Evolutionary conservation across 2,888 invertebrate genomes (phyloP).

Genomic region (Fragum fragum): DNA sequence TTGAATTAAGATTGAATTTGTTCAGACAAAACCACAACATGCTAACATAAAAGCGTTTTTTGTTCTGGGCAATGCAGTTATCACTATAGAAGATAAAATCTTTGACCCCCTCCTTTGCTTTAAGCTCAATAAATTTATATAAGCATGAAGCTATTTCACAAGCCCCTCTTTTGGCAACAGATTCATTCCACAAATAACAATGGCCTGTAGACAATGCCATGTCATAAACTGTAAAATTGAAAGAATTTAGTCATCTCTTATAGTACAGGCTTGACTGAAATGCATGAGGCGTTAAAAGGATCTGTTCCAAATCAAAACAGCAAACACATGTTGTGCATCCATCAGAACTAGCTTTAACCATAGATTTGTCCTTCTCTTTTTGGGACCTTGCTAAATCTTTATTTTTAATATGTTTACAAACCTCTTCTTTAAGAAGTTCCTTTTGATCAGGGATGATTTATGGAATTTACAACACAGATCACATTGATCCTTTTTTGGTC

Average conservation of each 20-base stretch:
- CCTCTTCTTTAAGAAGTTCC: neutral
- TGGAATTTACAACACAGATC: constrained; percentile 34
- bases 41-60: constrained; percentile 42
- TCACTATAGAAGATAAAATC: constrained; percentile 45
- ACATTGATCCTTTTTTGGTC: constrained; percentile 64
- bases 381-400: constrained; percentile 30
- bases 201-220: constrained; percentile 30
- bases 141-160: too few relatives aligned
- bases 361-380: constrained; percentile 41
- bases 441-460: constrained; percentile 11
- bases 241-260: constrained; percentile 37
- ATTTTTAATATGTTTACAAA: constrained; percentile 38
- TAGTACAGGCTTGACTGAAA: constrained; percentile 17
- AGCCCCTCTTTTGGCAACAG: too few relatives aligned
- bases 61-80: too few relatives aligned
- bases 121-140: too few relatives aligned
- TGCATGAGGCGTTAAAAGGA: constrained; percentile 49
- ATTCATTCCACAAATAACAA: too few relatives aligned
- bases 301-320: constrained; percentile 40
- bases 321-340: constrained; percentile 23
- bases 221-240: too few relatives aligned
- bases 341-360: too few relatives aligned
- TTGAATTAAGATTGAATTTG: constrained; percentile 30
- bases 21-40: constrained; percentile 48
- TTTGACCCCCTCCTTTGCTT: constrained; percentile 27